Conservation (phyloP, 2,797 vertebrate species). For the Sternotherus odoratus region DNA sequence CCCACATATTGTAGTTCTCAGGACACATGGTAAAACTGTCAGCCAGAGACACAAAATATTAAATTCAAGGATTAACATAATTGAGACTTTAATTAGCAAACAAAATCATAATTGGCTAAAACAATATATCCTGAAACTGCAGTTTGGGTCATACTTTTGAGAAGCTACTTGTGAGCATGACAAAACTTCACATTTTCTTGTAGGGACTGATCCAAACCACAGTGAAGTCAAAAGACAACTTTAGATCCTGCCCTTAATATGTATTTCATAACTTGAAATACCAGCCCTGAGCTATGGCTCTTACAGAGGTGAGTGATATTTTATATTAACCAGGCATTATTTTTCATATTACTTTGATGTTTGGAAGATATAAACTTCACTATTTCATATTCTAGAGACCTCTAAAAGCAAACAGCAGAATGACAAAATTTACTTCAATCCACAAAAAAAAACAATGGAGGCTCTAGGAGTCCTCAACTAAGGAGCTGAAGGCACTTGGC, state of each 20-base stretch:
- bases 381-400: conserved; percentile 1
- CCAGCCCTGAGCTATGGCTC: conserved; percentile 25
- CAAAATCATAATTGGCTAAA: conserved; percentile 37
- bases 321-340: conserved; percentile 27
- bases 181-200: not conserved
- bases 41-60: not conserved
- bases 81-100: conserved; percentile 62
- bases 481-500: conserved; percentile 6
- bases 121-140: not conserved
- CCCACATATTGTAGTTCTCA: not conserved
- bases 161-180: not conserved
- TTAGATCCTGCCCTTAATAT: conserved; percentile 24
- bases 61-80: conserved; percentile 18
- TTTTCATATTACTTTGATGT: conserved; percentile 11
- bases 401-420: conserved; percentile 1
- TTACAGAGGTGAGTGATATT: not conserved
- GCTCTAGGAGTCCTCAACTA: not conserved
- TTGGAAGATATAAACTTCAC: conserved; percentile 50
- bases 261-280: conserved; percentile 41
- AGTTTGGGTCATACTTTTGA: not conserved
- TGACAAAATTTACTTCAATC: conserved; percentile 18
- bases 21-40: not conserved
- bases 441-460: conserved; percentile 41
- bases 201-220: conserved; percentile 27
- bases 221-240: conserved; percentile 53